Base-by-base conservation (phyloP, 2,113 vertebrate genomes). In the Zonotrichia leucophrys region DNA sequence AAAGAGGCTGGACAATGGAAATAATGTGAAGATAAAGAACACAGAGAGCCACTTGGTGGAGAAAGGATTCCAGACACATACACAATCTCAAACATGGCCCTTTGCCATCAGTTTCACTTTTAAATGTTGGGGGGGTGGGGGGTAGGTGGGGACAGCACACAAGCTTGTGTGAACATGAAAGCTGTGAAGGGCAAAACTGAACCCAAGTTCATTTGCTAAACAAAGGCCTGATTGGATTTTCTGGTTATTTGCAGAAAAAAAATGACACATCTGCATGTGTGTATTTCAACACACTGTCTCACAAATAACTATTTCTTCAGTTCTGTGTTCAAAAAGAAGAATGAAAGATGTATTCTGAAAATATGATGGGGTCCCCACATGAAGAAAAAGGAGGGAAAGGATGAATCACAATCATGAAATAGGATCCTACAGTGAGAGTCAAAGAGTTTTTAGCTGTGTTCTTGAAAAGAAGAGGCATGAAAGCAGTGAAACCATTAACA, bases 361-460 rank as follows among this genome's bases (percentile, higher is more conserved):
- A 58, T 22, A 77, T 77, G n/a, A 59, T 21, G 3, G 35, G 58
- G 77, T 91, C 69, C 22, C 20, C 19, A 35, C 20, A 41, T 12
- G 39, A 95, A 56, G 33, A 35, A 81, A 81, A 75, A 28, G 35
- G 62, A 68, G 25, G 44, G 44, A 42, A 72, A 67, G 53, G 67
- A 82, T 68, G 62, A 94, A 84, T 80, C 52, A 82, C 59, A 94
- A 9, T 70, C 67, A 72, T 88, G 50, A 96, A 95, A 92, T 20
- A 56, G 67, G 70, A 94, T 86, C 79, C 60, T n/a, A 83, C 92
- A 84, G 47, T 49, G 75, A 69, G 55, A 93, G 53, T 52, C 91
- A 94, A 79, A 80, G 68, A 85, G 72, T 64, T 95, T 93, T 92
- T 90, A 81, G 87, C 46, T 52, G 69, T 70, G 90, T 94, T 97